Evolutionary conservation across 1,140 invertebrate genomes (phyloP), one percentile per base, ranked within the genome.

Genomic region (Euura lappo): DNA sequence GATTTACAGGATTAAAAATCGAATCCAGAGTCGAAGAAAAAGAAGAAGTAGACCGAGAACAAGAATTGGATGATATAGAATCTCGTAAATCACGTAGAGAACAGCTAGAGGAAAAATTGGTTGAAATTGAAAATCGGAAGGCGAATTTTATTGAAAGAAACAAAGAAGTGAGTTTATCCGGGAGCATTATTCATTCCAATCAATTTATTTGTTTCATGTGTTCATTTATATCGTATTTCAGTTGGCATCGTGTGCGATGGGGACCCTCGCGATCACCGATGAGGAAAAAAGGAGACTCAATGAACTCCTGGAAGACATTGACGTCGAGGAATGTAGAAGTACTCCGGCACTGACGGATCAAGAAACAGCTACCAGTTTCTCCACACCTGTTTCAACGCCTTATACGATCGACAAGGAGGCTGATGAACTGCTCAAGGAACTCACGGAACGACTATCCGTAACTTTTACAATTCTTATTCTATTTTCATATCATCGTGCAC

Each of bases 201-300:
- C 28, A 68, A 3, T 68, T 68, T 68, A 8, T 8, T 60, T 3
- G 6, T 60, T 11, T 6, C 3, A n/a, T 11, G 13, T 3, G 51
- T 6, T n/a, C 51, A 6, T 11, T 60, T 8, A 60, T 60, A 13
- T 10, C 8, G 13, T 68, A 68, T 44, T 28, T 68, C 8, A 68
- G 66, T 68, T 68, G 44, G 66, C 66, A 13, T 28, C 66, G 44
- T 11, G 66, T 3, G 13, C 66, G 8, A 68, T 68, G 66, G 66
- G 66, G 42, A 42, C 8, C 10, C 44, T 68, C 13, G 66, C 66
- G 7, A 7, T 68, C 11, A 68, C 66, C 11, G 66, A 68, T 42
- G 66, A 68, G 44, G 66, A 68, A 68, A 68, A 68, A 68, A 28
- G 28, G 42, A 8, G 66, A 68, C 44, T 68, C 4, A 42, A 68